These are phyloP conservation scores for Ramphastos sulfuratus DNA, from an alignment of 2,113 vertebrate species.

Conservation along the genomic window DNA sequence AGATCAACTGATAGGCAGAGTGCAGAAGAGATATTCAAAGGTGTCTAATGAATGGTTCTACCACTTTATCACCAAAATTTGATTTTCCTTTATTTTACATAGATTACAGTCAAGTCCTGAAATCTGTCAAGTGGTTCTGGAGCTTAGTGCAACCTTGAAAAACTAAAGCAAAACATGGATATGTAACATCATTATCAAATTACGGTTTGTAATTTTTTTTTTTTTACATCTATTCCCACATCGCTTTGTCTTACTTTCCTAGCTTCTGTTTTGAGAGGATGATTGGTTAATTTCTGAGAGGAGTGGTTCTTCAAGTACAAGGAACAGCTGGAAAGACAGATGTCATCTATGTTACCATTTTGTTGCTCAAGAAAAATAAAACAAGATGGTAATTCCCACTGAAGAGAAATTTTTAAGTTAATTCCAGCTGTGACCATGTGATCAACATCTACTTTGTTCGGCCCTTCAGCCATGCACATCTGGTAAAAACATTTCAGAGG, in stretches of 20 bases:
- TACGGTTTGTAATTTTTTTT: background rate
- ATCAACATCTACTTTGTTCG: constrained; percentile 22
- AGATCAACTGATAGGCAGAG: background rate
- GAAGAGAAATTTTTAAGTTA: constrained; percentile 5
- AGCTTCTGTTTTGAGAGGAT: background rate
- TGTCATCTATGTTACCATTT: background rate
- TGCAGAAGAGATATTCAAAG: background rate
- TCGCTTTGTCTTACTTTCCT: background rate
- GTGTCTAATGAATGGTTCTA: background rate
- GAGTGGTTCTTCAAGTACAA: background rate
- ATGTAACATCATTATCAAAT: background rate
- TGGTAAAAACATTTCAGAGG: constrained; percentile 35
- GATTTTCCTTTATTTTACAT: background rate
- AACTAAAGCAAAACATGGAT: background rate
- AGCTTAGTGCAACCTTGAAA: background rate
- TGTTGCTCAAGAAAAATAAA: constrained; percentile 32
- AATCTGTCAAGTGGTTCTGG: background rate
- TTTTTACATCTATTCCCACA: background rate
- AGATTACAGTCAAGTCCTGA: background rate
- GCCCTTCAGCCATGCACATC: background rate
- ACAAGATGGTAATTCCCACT: constrained; percentile 10
- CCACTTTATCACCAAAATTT: background rate
- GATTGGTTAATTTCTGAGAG: background rate
- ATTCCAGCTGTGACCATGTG: constrained; percentile 45
- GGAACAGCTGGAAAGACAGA: constrained; percentile 61